phyloP scores from a whole-genome alignment of 35 echinoderm and acorn worm genomes.

The Amphiura filiformis region DNA sequence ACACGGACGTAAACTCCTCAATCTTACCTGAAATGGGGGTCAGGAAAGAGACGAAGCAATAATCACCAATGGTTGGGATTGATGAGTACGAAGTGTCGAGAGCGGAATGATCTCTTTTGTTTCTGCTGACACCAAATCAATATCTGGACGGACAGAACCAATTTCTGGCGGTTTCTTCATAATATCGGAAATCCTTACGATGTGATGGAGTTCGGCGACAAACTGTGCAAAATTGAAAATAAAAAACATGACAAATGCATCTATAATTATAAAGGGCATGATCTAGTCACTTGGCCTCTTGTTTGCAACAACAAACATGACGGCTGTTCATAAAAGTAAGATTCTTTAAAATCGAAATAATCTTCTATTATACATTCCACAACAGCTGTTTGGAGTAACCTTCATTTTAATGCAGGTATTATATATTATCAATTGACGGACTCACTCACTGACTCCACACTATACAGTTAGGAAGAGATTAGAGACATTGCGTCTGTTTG shows the following conservation, averaged over 20 bases:
- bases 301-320: too few species aligned
- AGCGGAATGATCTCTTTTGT: background rate
- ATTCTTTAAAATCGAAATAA: too few species aligned
- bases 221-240: background rate
- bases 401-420: too few species aligned
- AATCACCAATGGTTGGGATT: conserved; percentile 48
- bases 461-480: too few species aligned
- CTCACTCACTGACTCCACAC: too few species aligned
- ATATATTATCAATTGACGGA: too few species aligned
- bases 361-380: too few species aligned
- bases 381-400: too few species aligned
- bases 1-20: too few species aligned
- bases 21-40: conserved; percentile 74
- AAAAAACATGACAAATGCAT: background rate
- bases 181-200: background rate
- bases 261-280: background rate
- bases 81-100: conserved; percentile 35
- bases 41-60: conserved; percentile 69
- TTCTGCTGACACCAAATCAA: background rate
- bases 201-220: background rate
- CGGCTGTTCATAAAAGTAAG: background rate
- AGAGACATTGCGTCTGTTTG: too few species aligned
- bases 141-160: background rate
- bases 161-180: background rate
- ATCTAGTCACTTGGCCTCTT: too few species aligned